Evolutionary conservation across 2,888 invertebrate genomes (phyloP), one percentile per base, ranked within the genome.

Genomic region (Drosophila atripex): DNA sequence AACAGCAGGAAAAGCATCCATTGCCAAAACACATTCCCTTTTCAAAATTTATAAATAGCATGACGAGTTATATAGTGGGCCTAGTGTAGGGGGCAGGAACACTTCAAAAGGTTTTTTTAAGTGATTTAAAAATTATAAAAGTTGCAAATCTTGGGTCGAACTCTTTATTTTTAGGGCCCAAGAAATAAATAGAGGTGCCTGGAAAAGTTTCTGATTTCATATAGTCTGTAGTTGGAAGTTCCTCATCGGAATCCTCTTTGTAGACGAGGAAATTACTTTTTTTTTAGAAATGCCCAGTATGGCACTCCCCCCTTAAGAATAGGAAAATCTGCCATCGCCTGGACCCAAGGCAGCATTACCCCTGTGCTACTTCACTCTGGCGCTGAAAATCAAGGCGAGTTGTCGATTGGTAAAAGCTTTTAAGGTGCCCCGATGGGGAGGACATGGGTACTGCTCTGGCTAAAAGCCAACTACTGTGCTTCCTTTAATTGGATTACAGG

Each of bases 401-500:
- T 84, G 85, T 82, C 84, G 83, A 80, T 84, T 86, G 86, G 84
- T 86, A 86, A 84, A 84, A 84, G 84, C 84, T 84, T 84, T 84
- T 84, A 84, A 84, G 80, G 75, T 75, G 79, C 72, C 75, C 59
- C 69, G 72, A 61, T 64, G 52, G 51, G 28, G 28, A 28, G 28
- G 51, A 35, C 18, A 61, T 23, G 53, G 53, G 69, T 71, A 76
- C 78, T 74, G 72, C 75, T 78, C 80, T n/a, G n/a, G 83, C 78
- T 88, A 88, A 89, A 89, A 89, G 88, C 88, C 88, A 89, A 86
- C 88, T 88, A 78, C 74, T 76, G 74, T 80, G 82, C 84, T 80
- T 73, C 85, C 86, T 89, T 87, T 89, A 89, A 89, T 89, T 89
- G 88, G 88, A 89, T 88, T 88, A 83, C 83, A 79, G 76, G 74